These are phyloP conservation scores for Philereme transversata DNA, from an alignment of 2,888 invertebrate genomes.

Conservation along the genomic window DNA sequence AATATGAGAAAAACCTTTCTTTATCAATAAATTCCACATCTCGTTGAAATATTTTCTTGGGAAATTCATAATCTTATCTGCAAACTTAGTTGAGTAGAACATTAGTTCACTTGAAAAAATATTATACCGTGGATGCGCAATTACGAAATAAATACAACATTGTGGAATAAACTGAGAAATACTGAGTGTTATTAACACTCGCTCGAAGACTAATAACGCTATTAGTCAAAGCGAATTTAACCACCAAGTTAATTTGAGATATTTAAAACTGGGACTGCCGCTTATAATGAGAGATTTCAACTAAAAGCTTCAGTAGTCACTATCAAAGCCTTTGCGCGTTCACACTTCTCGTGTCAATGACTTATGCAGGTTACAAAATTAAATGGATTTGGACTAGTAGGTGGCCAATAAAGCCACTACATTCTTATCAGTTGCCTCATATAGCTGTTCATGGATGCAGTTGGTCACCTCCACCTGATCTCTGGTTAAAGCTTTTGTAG, in stretches of 20 bases:
- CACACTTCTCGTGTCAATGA: no score
- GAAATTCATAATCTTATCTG: constrained; percentile 35
- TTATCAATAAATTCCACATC: constrained; percentile 22
- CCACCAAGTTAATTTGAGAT: constrained; percentile 47
- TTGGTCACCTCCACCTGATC: no score
- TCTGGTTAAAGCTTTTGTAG: no score
- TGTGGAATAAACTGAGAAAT: constrained; percentile 43
- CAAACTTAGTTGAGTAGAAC: background rate
- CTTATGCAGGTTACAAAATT: no score
- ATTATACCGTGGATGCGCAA: constrained; percentile 5
- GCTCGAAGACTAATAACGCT: constrained; percentile 52
- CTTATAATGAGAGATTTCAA: constrained; percentile 36
- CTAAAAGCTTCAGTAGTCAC: no score
- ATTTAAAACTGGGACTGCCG: constrained; percentile 22
- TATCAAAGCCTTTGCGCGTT: no score
- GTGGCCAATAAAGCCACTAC: no score
- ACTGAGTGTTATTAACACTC: constrained; percentile 50
- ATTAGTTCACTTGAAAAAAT: constrained; percentile 23
- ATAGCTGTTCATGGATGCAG: no score
- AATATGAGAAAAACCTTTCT: constrained; percentile 22
- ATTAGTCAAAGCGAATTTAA: constrained; percentile 56
- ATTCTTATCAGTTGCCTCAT: no score
- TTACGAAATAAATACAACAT: constrained; percentile 44
- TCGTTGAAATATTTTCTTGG: constrained; percentile 13
- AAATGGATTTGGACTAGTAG: no score